phyloP scores from a whole-genome alignment of 2,113 vertebrate species.

The Nerophis lumbriciformis region DNA sequence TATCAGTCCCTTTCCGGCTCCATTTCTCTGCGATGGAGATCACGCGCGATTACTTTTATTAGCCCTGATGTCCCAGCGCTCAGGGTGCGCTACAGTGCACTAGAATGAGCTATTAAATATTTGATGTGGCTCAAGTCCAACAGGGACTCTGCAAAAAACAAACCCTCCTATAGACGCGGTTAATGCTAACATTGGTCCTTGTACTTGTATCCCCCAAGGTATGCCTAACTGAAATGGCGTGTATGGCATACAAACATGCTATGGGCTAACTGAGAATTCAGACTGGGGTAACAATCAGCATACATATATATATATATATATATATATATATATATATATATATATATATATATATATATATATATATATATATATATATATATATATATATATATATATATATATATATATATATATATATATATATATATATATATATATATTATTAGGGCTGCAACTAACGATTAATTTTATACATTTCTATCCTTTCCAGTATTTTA shows the following conservation, averaged over 20 bases:
- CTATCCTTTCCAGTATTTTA: no score
- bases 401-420: no score
- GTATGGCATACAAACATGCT: slow-evolving; percentile 15
- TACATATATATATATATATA: neutral
- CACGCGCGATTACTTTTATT: neutral
- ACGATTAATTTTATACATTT: no score
- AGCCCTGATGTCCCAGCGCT: slow-evolving; percentile 7
- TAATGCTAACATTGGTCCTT: slow-evolving; percentile 28
- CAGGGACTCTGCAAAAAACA: slow-evolving; percentile 29
- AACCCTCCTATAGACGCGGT: slow-evolving; percentile 14
- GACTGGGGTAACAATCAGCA: slow-evolving; percentile 15
- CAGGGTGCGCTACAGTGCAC: slow-evolving; percentile 6
- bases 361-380: no score
- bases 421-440: no score
- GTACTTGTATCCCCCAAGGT: slow-evolving; percentile 12
- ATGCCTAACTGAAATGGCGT: slow-evolving; percentile 34
- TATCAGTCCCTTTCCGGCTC: neutral
- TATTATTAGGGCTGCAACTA: no score
- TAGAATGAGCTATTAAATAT: slow-evolving; percentile 40
- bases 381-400: no score
- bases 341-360: no score
- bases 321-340: no score
- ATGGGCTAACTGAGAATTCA: slow-evolving; percentile 1
- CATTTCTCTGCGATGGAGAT: neutral
- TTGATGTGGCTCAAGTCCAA: slow-evolving; percentile 43